Evolutionary conservation across 2,888 invertebrate genomes (phyloP), one percentile per base, ranked within the genome.

Genomic region (Parnassius apollo): DNA sequence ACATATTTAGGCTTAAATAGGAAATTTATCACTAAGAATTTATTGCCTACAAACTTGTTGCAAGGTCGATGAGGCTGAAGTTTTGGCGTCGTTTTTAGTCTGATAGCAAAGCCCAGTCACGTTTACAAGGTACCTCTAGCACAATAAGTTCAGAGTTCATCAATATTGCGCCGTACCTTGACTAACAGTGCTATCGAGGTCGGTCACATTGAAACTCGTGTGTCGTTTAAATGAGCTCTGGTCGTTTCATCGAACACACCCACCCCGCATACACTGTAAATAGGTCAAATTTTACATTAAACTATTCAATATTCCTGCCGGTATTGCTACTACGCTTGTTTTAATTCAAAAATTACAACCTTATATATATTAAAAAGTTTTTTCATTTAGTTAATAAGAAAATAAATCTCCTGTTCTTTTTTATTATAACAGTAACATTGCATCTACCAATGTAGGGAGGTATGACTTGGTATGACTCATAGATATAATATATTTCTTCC

Each of bases 101-200:
- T 56, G 61, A 61, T 61, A 63, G 57, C 57, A 46, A n/a, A 58
- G 58, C 58, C 57, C 35, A 54, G 58, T 62, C 58, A 62, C 62
- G 62, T 53, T 44, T 53, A 25, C 9, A 18, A 49, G 52, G 42
- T 62, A 58, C 50, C 42, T 58, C 13, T 45, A 50, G 46, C 50
- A 62, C 62, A 62, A 59, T 62, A 62, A 62, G 62, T 62, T 62
- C 54, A 58, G 45, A 62, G 62, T 62, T 55, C 58, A 62, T 62
- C 58, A 62, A 62, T 55, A 59, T 50, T 35, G 61, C 48, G 49
- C 44, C 62, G 55, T 42, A 22, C 53, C 44, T 42, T 25, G 50
- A 59, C 58, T 50, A 50, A 51, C 42, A 44, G 18, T 9, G 25
- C 48, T 45, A 49, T 61, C 52, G 50, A 42, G 42, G 48, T 13